Conservation (phyloP, 2,888 invertebrate species). For the Clistopyga incitator region DNA sequence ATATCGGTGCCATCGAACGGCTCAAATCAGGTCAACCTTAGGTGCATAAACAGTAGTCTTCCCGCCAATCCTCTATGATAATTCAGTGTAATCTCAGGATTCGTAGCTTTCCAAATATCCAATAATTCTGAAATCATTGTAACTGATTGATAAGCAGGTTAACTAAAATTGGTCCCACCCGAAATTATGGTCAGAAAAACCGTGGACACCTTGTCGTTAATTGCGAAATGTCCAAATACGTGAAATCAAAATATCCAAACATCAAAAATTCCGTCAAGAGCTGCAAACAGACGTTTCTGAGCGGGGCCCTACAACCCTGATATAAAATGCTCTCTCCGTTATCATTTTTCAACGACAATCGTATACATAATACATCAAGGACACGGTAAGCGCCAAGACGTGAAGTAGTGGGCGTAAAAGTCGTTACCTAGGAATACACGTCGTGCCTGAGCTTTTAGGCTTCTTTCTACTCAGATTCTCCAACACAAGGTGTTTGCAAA, state of each 20-base stretch:
- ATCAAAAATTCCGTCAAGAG: neutral
- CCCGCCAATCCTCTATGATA: neutral
- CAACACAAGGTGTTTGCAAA: slow-evolving; percentile 58
- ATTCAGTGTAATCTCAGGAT: neutral
- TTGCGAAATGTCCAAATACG: neutral
- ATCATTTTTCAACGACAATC: slow-evolving; percentile 37
- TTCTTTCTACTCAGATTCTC: slow-evolving; percentile 27
- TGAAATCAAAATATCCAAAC: neutral
- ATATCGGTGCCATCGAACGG: slow-evolving; percentile 38
- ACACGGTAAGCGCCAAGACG: neutral
- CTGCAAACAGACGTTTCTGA: neutral
- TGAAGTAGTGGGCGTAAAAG: slow-evolving; percentile 45
- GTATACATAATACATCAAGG: slow-evolving; percentile 57
- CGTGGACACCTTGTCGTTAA: too few relatives aligned
- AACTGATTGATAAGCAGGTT: too few relatives aligned
- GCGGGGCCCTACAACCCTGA: neutral
- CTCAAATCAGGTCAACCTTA: slow-evolving; percentile 9
- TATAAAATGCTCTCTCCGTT: slow-evolving; percentile 18
- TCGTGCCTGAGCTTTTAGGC: slow-evolving; percentile 59
- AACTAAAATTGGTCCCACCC: too few relatives aligned
- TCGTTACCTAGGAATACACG: slow-evolving; percentile 56
- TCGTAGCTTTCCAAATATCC: neutral
- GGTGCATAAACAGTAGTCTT: neutral
- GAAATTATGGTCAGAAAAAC: too few relatives aligned
- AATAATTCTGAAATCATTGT: too few relatives aligned